Conservation (phyloP, 2,113 vertebrate species). For the Chinchilla lanigera region DNA sequence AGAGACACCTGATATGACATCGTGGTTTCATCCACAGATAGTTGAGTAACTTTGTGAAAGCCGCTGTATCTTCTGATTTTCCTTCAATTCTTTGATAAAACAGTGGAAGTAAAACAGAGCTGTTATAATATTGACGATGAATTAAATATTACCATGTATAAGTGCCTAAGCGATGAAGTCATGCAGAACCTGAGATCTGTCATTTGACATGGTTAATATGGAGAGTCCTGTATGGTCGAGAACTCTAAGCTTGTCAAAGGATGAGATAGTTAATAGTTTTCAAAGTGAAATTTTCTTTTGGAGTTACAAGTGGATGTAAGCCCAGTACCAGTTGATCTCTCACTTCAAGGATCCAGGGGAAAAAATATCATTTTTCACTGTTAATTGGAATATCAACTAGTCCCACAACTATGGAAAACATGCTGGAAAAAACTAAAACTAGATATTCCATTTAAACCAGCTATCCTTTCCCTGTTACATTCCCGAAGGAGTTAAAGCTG, state of each 20-base stretch:
- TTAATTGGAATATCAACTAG: too few species aligned
- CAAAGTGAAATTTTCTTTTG: neutral
- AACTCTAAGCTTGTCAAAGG: neutral
- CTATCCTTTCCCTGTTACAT: too few species aligned
- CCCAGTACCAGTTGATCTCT: too few species aligned
- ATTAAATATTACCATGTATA: neutral
- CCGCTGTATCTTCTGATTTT: neutral
- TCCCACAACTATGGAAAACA: too few species aligned
- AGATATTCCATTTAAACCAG: too few species aligned
- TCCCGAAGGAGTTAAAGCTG: neutral
- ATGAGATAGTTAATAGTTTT: too few species aligned
- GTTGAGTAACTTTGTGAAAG: neutral
- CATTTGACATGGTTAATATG: fast-evolving
- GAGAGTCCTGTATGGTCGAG: neutral
- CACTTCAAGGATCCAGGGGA: too few species aligned
- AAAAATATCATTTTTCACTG: neutral
- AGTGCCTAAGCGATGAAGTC: too few species aligned
- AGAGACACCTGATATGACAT: too few species aligned
- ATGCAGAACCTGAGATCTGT: neutral
- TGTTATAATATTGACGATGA: too few species aligned
- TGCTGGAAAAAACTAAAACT: too few species aligned
- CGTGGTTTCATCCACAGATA: neutral
- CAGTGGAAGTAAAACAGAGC: too few species aligned
- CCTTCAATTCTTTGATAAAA: neutral
- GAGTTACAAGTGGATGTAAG: neutral